Evolutionary conservation across 2,113 vertebrate genomes (phyloP), one percentile per base, ranked within the genome.

Genomic region (Cynopterus brachyotis): DNA sequence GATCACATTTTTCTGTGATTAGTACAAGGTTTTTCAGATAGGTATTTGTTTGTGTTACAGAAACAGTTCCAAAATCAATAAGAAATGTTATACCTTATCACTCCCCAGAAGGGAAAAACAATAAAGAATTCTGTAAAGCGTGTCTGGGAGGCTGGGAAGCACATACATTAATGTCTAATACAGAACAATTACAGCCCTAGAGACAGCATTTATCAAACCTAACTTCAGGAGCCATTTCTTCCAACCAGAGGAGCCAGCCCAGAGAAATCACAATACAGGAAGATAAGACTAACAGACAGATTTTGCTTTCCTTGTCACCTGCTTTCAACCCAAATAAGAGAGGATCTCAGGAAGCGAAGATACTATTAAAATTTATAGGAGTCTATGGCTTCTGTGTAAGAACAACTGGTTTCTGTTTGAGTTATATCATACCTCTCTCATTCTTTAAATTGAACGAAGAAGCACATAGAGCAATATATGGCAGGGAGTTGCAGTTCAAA

Each of bases 61-160:
- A 96, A 97, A 79, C 55, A 22, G 53, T 87, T 97, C 97, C 97
- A 97, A 93, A 92, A 92, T 96, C 95, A 97, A 90, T 95, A 97
- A 66, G 78, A 82, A 92, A 76, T 81, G 37, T 94, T 96, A 96
- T 35, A 84, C 69, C 79, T 96, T 97, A 97, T 96, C 96, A 0
- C 55, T 40, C 19, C 53, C 64, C 40, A 89, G 87, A 96, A 85
- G 17, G 59, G 66, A 95, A 89, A 91, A 89, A 84, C 59, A 96
- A 95, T 82, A 67, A 97, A 91, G 94, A 87, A 69, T 76, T 53
- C 45, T 67, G 62, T 89, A 45, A 94, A 62, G 26, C n/a, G 40
- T 22, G 88, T 60, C 76, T 78, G n/a, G 66, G 40, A 79, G 53
- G 13, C 60, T 19, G n/a, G 73, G 9, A 55, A 90, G 20, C 45